Evolutionary conservation across 2,113 vertebrate species (phyloP), one percentile per base, ranked within the genome.

Genomic region (Spilogale gracilis): DNA sequence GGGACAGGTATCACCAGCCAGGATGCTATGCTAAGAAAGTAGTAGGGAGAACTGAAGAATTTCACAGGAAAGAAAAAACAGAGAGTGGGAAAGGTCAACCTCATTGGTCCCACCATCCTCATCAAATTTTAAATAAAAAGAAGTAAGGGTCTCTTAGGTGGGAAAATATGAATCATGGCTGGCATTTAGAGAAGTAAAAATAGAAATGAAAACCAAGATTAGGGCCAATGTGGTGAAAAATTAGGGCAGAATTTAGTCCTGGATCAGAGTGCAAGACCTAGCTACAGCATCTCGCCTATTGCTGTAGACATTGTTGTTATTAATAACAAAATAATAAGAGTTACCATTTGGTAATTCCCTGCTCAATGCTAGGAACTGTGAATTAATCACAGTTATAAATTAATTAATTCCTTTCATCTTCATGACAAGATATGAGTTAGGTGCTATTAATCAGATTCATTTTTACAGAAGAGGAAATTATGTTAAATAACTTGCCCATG

Each of bases 311-410:
- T 23, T 65, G 12, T 50, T 71, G 30, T 43, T 93, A 60, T 71
- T 88, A 82, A 54, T 84, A 60, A 93, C 71, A 90, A 91, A 96
- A 71, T 56, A 88, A 6, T 32, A 90, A 81, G 79, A 69, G 45
- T 6, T 63, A 14, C 50, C n/a, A 43, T 56, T 67, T 94, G 52
- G 13, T 92, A 43, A 67, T 74, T 89, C 48, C 14, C 8, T 69
- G 48, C 16, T 93, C 45, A 18, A 54, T 63, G 54, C 12, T 81
- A 56, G 14, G 45, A 81, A 63, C 2, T 18, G 11, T 60, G 18
- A 81, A 20, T 78, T 78, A 3, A 67, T 84, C 6, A 25, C 80
- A 54, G 74, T 78, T 50, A 67, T 69, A 23, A 6, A 48, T 76
- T 87, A 58, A 74, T 27, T 48, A n/a, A 69, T 38, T 48, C 4